Evolutionary conservation across 2,113 vertebrate genomes (phyloP).

Genomic region (Eulemur macaco): DNA sequence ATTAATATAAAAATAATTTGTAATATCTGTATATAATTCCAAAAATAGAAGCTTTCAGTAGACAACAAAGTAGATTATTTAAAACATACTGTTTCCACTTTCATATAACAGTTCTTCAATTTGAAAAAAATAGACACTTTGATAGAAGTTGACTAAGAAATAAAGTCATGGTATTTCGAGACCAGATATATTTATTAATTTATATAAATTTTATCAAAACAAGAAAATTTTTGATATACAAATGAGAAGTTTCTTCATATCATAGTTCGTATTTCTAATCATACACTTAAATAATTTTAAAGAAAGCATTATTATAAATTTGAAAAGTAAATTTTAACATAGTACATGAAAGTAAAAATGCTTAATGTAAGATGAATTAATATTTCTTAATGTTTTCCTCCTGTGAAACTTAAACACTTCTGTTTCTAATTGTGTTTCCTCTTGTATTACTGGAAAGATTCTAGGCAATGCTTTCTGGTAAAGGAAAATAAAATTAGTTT

Average conservation of each 20-base stretch:
- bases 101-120: conserved; percentile 30
- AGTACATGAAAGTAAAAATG: background rate
- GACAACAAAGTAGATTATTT: conserved; percentile 23
- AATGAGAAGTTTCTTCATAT: conserved; percentile 52
- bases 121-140: conserved; percentile 26
- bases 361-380: background rate
- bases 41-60: background rate
- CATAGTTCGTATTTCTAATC: conserved; percentile 76
- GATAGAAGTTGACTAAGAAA: conserved; percentile 55
- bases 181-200: background rate
- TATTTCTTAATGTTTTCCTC: background rate
- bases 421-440: background rate
- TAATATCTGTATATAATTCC: conserved; percentile 6
- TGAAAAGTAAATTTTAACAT: background rate
- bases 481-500: background rate
- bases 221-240: background rate
- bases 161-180: conserved; percentile 63
- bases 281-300: background rate
- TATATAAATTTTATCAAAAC: conserved; percentile 67
- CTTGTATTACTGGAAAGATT: background rate
- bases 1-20: background rate
- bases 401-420: background rate
- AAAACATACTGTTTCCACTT: conserved; percentile 47
- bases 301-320: background rate
- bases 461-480: background rate